These are phyloP conservation scores for Lacanobia wlatinum DNA, from an alignment of 2,888 invertebrate genomes.

Conservation along the genomic window DNA sequence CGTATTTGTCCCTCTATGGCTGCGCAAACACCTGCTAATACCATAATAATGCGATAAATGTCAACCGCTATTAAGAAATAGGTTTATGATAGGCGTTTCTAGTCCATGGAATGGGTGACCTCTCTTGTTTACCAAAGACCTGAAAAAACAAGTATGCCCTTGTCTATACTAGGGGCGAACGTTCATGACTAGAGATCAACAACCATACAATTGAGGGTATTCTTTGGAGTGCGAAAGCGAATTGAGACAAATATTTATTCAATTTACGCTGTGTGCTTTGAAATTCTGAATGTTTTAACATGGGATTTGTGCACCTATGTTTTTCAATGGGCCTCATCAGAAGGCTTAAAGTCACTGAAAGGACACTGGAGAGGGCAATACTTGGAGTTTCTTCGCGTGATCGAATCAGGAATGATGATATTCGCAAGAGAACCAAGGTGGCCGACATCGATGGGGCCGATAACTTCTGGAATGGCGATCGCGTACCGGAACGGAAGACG, in stretches of 20 bases:
- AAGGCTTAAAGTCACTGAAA: too few relatives aligned
- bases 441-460: too few relatives aligned
- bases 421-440: too few relatives aligned
- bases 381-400: too few relatives aligned
- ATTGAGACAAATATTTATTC: constrained; percentile 23
- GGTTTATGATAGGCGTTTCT: constrained; percentile 27
- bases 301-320: neutral
- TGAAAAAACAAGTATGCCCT: neutral
- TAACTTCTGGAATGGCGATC: too few relatives aligned
- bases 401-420: too few relatives aligned
- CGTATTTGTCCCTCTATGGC: constrained; percentile 39
- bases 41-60: constrained; percentile 31
- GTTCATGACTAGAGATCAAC: neutral
- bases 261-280: constrained; percentile 7
- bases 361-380: too few relatives aligned
- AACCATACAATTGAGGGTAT: neutral
- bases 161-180: neutral
- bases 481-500: too few relatives aligned
- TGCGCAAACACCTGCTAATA: constrained; percentile 15
- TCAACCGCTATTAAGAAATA: constrained; percentile 16
- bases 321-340: neutral
- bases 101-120: constrained; percentile 2
- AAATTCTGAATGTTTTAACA: neutral
- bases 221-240: neutral
- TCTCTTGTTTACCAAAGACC: neutral